phyloP scores from a whole-genome alignment of 2,113 vertebrate species.

The Megaceryle torquata region DNA sequence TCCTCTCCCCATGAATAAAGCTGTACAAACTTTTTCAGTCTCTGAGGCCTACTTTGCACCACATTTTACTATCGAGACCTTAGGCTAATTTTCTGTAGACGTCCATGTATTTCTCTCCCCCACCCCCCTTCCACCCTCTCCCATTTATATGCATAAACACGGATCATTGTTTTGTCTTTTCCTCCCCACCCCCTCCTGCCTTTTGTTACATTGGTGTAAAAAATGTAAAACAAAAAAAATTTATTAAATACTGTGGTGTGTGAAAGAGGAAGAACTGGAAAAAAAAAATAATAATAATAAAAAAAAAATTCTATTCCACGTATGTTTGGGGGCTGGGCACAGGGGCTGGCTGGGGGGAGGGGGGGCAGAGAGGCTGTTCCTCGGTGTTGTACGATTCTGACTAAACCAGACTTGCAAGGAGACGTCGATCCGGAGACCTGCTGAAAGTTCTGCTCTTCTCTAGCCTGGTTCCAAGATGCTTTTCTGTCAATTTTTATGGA shows the following conservation, averaged over 20 bases:
- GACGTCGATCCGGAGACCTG: slow-evolving; percentile 4
- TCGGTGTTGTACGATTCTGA: background rate
- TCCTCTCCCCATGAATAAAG: slow-evolving; percentile 76
- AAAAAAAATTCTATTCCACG: slow-evolving; percentile 63
- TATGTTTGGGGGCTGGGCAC: slow-evolving; percentile 68
- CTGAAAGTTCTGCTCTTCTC: slow-evolving; percentile 57
- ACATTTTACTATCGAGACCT: slow-evolving; percentile 49
- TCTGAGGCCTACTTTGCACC: slow-evolving; percentile 74
- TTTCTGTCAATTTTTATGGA: slow-evolving; percentile 81
- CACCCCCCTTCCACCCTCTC: background rate
- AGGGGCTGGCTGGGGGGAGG: slow-evolving; percentile 20
- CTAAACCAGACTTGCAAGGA: slow-evolving; percentile 27
- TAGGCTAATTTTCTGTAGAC: slow-evolving; percentile 58
- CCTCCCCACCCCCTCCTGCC: slow-evolving; percentile 27
- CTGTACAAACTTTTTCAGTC: slow-evolving; percentile 70
- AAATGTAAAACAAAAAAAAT: too few species aligned
- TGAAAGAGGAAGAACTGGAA: too few species aligned
- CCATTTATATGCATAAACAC: slow-evolving; percentile 60
- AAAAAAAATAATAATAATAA: too few species aligned
- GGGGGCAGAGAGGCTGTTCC: slow-evolving; percentile 23
- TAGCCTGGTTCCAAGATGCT: slow-evolving; percentile 60
- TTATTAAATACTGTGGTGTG: too few species aligned
- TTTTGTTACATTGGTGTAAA: slow-evolving; percentile 83
- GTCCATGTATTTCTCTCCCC: slow-evolving; percentile 1
- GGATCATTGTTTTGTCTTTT: slow-evolving; percentile 48